Conservation (phyloP, 2,113 vertebrate species). For the Hypanus sabinus region DNA sequence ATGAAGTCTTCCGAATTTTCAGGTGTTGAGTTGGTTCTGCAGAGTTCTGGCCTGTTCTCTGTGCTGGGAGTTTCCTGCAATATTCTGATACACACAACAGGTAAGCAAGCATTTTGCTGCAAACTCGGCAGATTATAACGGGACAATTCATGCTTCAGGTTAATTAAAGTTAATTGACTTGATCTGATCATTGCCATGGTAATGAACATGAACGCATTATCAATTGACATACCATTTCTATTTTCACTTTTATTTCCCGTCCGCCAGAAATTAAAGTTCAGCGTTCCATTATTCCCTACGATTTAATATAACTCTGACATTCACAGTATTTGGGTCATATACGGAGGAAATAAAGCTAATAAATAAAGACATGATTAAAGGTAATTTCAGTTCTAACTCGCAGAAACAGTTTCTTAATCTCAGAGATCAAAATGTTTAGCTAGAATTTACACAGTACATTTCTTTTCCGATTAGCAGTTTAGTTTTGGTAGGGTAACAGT, state of each 20-base stretch:
- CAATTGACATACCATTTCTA: background rate
- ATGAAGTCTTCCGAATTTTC: background rate
- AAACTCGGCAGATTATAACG: background rate
- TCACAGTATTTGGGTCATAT: background rate
- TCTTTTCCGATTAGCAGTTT: background rate
- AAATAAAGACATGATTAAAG: background rate
- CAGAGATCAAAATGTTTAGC: background rate
- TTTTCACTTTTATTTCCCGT: background rate
- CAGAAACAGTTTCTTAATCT: background rate
- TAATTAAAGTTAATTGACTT: background rate
- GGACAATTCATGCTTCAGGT: background rate
- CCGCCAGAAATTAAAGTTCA: background rate
- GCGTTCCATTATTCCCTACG: background rate
- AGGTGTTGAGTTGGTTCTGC: background rate
- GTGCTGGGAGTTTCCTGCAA: background rate
- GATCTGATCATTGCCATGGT: background rate
- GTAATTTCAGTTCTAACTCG: background rate
- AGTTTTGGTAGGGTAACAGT: background rate
- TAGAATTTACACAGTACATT: background rate
- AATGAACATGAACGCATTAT: background rate
- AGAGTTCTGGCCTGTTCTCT: background rate
- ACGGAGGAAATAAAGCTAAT: background rate
- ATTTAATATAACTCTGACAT: background rate
- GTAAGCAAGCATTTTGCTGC: background rate
- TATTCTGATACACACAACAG: background rate